Evolutionary conservation across 30 jellyfish, hydroid and myxozoan species (phyloP).

Genomic region (Pelagia noctiluca): DNA sequence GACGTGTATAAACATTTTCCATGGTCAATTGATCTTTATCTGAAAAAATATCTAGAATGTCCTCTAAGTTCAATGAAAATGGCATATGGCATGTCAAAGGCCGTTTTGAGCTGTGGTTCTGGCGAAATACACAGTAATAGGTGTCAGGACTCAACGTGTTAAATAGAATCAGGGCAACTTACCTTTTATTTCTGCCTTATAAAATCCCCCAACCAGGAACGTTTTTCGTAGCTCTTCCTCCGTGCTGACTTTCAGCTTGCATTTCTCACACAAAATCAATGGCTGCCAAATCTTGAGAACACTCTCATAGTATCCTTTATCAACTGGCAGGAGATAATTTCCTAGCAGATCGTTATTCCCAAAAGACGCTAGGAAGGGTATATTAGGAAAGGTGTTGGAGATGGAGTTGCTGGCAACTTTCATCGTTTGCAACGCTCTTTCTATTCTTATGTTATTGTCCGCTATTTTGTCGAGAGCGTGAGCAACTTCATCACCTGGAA

Average conservation of each 20-base stretch:
- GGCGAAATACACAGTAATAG: too few relatives aligned
- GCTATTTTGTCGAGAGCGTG: slow-evolving; percentile 37
- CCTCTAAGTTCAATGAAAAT: too few relatives aligned
- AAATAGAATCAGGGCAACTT: background rate
- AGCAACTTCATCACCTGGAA: slow-evolving; percentile 74
- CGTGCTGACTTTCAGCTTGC: slow-evolving; percentile 42
- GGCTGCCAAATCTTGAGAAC: slow-evolving; percentile 66
- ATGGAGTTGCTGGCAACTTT: slow-evolving; percentile 8
- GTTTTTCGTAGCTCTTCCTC: slow-evolving; percentile 62
- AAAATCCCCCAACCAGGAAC: slow-evolving; percentile 73
- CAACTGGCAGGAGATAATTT: slow-evolving; percentile 57
- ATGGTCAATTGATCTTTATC: too few relatives aligned
- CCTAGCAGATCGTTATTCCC: slow-evolving; percentile 80
- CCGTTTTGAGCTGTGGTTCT: too few relatives aligned
- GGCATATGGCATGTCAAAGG: too few relatives aligned
- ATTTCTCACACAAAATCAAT: slow-evolving; percentile 44
- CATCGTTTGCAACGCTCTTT: slow-evolving; percentile 34
- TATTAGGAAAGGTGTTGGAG: slow-evolving; percentile 3
- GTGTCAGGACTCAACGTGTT: too few relatives aligned
- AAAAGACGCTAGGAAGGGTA: slow-evolving; percentile 56
- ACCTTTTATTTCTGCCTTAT: slow-evolving; percentile 59
- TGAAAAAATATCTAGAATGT: too few relatives aligned
- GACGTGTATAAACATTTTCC: too few relatives aligned
- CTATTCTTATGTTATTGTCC: slow-evolving; percentile 12
- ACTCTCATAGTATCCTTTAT: slow-evolving; percentile 24